These are phyloP conservation scores for Oncorhynchus mykiss DNA, from an alignment of 2,113 vertebrate genomes.

Conservation along the genomic window DNA sequence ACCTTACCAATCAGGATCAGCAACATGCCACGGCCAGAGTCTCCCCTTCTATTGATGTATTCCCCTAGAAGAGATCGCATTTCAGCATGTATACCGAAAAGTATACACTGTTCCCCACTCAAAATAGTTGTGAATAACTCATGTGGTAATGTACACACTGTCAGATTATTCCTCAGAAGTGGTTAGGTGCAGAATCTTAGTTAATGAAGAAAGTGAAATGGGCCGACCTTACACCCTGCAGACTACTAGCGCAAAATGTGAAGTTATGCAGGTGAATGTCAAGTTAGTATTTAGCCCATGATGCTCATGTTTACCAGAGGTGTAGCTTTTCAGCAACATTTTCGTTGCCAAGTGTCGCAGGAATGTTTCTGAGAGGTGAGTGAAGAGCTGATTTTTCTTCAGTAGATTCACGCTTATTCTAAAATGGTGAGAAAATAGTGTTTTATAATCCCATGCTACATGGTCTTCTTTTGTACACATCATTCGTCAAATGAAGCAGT, in stretches of 20 bases:
- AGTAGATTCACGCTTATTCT: slow-evolving; percentile 5
- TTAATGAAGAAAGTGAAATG: too few species aligned
- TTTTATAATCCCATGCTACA: not conserved
- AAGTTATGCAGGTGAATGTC: too few species aligned
- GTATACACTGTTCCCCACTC: too few species aligned
- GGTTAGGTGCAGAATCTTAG: too few species aligned
- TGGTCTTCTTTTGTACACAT: not conserved
- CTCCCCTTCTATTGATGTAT: slow-evolving; percentile 32
- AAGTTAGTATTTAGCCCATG: too few species aligned
- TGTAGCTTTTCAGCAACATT: slow-evolving; percentile 22
- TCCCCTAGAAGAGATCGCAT: slow-evolving; percentile 17
- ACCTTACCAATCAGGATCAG: slow-evolving; percentile 26
- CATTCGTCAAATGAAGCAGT: too few species aligned
- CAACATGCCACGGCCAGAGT: slow-evolving; percentile 21
- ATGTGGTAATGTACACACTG: too few species aligned
- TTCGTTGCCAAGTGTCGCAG: slow-evolving; percentile 17
- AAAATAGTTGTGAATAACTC: too few species aligned
- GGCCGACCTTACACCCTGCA: too few species aligned
- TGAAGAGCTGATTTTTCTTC: slow-evolving; percentile 21
- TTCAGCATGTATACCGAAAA: too few species aligned
- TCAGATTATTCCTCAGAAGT: too few species aligned
- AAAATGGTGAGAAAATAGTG: not conserved
- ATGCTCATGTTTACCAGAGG: slow-evolving; percentile 10
- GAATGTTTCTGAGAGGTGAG: slow-evolving; percentile 1
- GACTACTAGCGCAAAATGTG: too few species aligned